These are phyloP conservation scores for Sebastes vulpes DNA, from an alignment of 2,797 vertebrate genomes.

Conservation along the genomic window DNA sequence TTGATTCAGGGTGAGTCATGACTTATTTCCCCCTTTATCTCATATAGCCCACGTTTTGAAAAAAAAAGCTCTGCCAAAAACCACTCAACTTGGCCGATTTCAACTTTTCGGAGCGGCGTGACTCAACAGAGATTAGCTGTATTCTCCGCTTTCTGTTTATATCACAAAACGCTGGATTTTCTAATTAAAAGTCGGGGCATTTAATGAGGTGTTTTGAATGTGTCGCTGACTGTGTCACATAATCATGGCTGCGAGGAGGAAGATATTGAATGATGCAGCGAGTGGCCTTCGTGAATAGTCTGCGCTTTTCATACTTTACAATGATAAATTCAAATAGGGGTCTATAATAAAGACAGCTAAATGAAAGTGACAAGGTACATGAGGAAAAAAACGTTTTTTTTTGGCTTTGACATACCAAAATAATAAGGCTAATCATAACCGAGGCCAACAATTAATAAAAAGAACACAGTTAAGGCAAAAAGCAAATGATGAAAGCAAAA, in stretches of 20 bases:
- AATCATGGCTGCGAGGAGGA: slow-evolving; percentile 2
- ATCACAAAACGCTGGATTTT: slow-evolving; percentile 19
- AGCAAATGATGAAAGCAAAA: not conserved
- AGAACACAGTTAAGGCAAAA: not conserved
- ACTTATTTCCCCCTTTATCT: slow-evolving; percentile 17
- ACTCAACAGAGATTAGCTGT: slow-evolving; percentile 25
- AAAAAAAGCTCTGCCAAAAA: not conserved
- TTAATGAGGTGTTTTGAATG: slow-evolving; percentile 15
- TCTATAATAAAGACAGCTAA: not conserved
- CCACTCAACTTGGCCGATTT: not conserved
- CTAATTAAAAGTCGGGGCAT: slow-evolving; percentile 29
- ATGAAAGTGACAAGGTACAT: not conserved
- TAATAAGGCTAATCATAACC: not conserved
- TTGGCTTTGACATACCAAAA: not conserved
- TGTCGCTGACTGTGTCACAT: not conserved
- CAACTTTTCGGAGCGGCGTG: slow-evolving; percentile 19
- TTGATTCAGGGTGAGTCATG: slow-evolving; percentile 65
- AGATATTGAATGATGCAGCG: not conserved
- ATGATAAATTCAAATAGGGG: not conserved
- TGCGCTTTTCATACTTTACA: not conserved
- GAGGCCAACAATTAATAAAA: not conserved
- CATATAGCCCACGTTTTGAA: slow-evolving; percentile 7
- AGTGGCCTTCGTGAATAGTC: not conserved
- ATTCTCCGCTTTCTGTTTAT: not conserved
- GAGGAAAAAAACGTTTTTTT: not conserved